Evolutionary conservation across 2,797 vertebrate species (phyloP).

Genomic region (Scolopax rusticola): DNA sequence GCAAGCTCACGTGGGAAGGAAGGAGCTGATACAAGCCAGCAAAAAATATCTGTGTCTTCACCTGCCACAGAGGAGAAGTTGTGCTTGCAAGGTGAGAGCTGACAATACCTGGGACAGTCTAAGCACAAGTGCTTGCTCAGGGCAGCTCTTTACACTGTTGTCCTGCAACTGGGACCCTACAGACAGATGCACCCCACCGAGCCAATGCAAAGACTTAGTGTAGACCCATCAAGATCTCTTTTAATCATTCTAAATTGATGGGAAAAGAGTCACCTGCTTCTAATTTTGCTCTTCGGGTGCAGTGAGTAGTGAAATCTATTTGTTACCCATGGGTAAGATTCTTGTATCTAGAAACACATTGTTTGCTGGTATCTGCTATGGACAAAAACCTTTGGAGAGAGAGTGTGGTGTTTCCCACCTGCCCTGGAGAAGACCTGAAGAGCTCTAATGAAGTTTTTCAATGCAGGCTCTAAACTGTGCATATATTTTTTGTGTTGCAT

Average conservation of each 20-base stretch:
- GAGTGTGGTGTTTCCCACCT: not conserved
- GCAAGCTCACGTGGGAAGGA: not conserved
- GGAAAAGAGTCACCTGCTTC: accelerated
- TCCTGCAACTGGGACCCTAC: not conserved
- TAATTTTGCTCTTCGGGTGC: accelerated
- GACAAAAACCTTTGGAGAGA: not conserved
- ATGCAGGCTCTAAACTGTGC: accelerated
- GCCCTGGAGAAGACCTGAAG: not conserved
- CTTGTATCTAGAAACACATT: not conserved
- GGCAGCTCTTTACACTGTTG: not conserved
- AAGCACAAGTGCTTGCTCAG: not conserved
- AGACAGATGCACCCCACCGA: accelerated
- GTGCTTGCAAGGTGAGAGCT: accelerated
- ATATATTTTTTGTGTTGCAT: accelerated
- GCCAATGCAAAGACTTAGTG: not conserved
- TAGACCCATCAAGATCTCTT: not conserved
- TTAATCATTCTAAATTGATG: not conserved
- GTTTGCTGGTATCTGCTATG: not conserved
- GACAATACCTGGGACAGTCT: not conserved
- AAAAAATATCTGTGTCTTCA: not conserved
- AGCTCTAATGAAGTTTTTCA: not conserved
- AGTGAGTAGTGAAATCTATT: not conserved
- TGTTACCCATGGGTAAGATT: not conserved
- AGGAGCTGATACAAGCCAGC: not conserved
- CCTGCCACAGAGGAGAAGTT: accelerated